These are phyloP conservation scores for Labeo calbasu DNA, from an alignment of 2,797 vertebrate species.

Conservation along the genomic window DNA sequence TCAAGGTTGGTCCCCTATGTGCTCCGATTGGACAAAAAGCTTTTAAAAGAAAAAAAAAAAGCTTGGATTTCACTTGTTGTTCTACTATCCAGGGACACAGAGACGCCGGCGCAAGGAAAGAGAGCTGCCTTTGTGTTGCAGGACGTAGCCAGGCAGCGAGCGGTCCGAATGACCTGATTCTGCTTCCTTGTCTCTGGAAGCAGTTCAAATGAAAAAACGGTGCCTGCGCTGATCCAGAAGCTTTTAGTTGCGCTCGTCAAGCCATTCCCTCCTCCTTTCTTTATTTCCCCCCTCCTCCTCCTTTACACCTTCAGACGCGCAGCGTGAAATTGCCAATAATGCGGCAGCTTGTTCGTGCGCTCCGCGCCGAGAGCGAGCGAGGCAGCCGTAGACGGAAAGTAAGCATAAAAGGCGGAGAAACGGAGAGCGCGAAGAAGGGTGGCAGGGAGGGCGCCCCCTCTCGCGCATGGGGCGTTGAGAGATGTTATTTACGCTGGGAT, in stretches of 20 bases:
- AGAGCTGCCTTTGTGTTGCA: constrained; percentile 75
- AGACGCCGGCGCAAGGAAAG: constrained; percentile 51
- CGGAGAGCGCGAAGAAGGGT: not conserved
- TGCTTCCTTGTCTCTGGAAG: constrained; percentile 66
- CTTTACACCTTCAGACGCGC: constrained; percentile 56
- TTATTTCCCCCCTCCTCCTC: not conserved
- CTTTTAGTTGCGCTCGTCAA: constrained; percentile 63
- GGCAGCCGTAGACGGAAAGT: not conserved
- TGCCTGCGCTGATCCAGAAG: constrained; percentile 57
- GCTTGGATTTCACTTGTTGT: constrained; percentile 41
- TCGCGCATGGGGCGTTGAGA: constrained; percentile 5
- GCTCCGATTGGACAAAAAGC: constrained; percentile 26
- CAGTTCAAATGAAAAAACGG: constrained; percentile 66
- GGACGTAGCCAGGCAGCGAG: constrained; percentile 73
- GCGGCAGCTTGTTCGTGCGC: constrained; percentile 41
- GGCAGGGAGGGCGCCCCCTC: constrained; percentile 18
- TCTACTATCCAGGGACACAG: constrained; percentile 33
- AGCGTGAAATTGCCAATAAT: constrained; percentile 64
- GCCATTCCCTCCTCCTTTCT: constrained; percentile 48
- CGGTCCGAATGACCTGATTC: constrained; percentile 80
- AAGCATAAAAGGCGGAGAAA: constrained; percentile 5
- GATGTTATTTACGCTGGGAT: constrained; percentile 36
- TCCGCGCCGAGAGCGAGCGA: not conserved
- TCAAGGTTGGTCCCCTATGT: constrained; percentile 10
- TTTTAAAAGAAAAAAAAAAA: not conserved